Base-by-base conservation (phyloP, 2,113 vertebrate genomes). In the Lutjanus erythropterus region DNA sequence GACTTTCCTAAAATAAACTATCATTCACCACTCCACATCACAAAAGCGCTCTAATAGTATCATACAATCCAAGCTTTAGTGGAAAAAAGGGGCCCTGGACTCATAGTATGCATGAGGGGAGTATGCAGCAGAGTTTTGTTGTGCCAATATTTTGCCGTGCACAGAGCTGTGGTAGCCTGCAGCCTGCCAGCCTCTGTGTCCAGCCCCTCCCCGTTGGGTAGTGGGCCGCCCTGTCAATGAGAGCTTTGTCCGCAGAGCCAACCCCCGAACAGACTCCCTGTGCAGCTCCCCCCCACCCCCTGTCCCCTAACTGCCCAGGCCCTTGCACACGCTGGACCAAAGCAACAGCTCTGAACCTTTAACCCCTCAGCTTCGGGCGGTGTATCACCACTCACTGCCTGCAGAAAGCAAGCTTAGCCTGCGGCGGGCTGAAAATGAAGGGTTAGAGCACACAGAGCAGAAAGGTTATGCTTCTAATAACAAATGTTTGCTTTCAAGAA, bases 181-280 rank as follows among this genome's bases (percentile, higher is more conserved):
- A 81, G 52, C 78, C 71, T 77, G 78, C 84, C 83, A 65, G 62
- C 68, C 80, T 83, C 84, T 78, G 84, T 81, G 78, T 74, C 41
- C 61, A 77, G 86, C 85, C 91, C 91, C 90, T 92, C 88, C 90
- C 76, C 71, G 55, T 84, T 62, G 75, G 58, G 19, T 42, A 71
- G 90, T 89, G 86, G 91, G 91, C 67, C n/a, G 84, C 62, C 81
- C 75, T 9, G 37, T 95, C 89, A 96, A 95, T 86, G 80, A 87
- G 72, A 84, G 78, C 91, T 94, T 95, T 95, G 94, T 94, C 81
- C 71, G n/a, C 4, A 23, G 68, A 86, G 77, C 89, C 89, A 92
- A 89, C 91, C 92, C 92, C 92, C 75, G 76, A 90, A 87, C 89
- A 71, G 58, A 27, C 76, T 91, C 81, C 52, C 86, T 53, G 75